phyloP scores from a whole-genome alignment of 2,888 invertebrate species.

The Aspidapion aeneum region DNA sequence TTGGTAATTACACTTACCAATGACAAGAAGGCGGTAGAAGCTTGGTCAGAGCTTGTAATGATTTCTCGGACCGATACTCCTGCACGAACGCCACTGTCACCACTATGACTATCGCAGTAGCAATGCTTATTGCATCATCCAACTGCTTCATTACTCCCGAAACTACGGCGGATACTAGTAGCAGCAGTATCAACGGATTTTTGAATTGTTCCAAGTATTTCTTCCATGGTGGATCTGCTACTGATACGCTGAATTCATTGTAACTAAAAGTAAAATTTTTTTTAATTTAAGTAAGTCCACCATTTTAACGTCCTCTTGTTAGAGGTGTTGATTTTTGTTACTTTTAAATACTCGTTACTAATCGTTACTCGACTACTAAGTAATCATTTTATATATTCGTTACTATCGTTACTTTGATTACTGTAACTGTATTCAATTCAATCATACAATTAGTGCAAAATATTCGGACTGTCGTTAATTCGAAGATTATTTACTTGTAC shows the following conservation, averaged over 20 bases:
- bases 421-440: too few species aligned
- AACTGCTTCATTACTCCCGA: constrained; percentile 95
- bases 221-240: constrained; percentile 96
- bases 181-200: constrained; percentile 92
- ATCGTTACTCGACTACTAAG: too few species aligned
- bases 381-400: too few species aligned
- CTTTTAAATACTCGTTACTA: too few species aligned
- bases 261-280: constrained; percentile 51
- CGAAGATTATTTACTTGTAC: too few species aligned
- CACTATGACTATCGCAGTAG: constrained; percentile 91
- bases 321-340: too few species aligned
- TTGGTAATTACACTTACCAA: constrained; percentile 58
- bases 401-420: too few species aligned
- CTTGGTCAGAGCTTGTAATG: constrained; percentile 93
- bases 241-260: constrained; percentile 93
- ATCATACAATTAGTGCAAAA: too few species aligned
- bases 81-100: constrained; percentile 99
- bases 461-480: too few species aligned
- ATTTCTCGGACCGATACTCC: constrained; percentile 98
- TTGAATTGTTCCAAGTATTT: constrained; percentile 99
- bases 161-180: constrained; percentile 91
- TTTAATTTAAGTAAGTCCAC: too few species aligned
- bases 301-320: too few species aligned
- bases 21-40: constrained; percentile 95
- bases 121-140: constrained; percentile 99